phyloP scores from a whole-genome alignment of 2,797 vertebrate genomes.

The Odontamblyopus rebecca region DNA sequence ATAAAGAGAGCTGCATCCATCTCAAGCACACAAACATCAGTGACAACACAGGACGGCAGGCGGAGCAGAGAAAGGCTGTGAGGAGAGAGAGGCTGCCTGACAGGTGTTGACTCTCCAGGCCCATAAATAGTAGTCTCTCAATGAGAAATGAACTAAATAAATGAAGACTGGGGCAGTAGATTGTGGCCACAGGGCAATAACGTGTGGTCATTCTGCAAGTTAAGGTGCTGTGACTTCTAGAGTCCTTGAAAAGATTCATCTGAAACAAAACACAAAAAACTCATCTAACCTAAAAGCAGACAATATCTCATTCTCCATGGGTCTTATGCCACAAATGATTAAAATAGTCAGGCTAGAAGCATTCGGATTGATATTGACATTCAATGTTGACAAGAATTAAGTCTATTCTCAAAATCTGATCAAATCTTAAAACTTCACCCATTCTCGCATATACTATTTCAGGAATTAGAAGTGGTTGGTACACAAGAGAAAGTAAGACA shows the following conservation, averaged over 20 bases:
- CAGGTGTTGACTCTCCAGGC: slow-evolving; percentile 59
- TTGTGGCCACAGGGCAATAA: slow-evolving; percentile 48
- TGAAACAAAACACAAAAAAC: neutral
- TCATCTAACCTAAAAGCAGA: neutral
- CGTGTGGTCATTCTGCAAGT: slow-evolving; percentile 43
- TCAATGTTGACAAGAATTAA: neutral
- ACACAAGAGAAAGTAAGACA: slow-evolving; percentile 30
- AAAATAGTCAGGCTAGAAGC: neutral
- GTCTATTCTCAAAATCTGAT: neutral
- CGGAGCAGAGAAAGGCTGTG: slow-evolving; percentile 56
- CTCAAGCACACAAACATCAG: slow-evolving; percentile 66
- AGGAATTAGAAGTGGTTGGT: slow-evolving; percentile 46
- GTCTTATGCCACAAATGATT: neutral
- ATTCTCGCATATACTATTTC: neutral
- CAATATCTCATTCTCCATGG: neutral
- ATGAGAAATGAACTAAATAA: slow-evolving; percentile 66
- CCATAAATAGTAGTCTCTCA: slow-evolving; percentile 69
- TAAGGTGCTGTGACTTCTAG: neutral
- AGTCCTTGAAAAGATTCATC: slow-evolving; percentile 4
- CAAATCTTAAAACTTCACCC: neutral
- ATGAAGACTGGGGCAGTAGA: slow-evolving; percentile 46
- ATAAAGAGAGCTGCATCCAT: slow-evolving; percentile 74
- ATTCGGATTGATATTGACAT: neutral
- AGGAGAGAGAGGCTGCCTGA: slow-evolving; percentile 47
- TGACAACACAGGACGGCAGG: slow-evolving; percentile 57